Percentiles rank a stretch among this genome's conserved stretches.
phyloP scores from a whole-genome alignment of 2,888 invertebrate species.

The Eudemis profundana region DNA sequence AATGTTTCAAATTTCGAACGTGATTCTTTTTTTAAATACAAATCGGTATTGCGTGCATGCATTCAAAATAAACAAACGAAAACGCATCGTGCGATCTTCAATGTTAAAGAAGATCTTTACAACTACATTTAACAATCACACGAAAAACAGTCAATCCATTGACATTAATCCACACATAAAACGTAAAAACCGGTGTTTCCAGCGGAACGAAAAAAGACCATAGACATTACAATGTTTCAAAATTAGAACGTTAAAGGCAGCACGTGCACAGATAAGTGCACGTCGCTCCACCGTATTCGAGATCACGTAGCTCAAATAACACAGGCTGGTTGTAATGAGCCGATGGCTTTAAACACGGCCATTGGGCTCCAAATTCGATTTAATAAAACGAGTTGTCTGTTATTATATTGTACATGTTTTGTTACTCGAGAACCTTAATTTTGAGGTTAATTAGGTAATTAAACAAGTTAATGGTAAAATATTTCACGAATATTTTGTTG shows the following conservation, averaged over 20 bases:
- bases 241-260: slow-evolving; percentile 41
- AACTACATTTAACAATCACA: slow-evolving; percentile 3
- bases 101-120: slow-evolving; percentile 12
- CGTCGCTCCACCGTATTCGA: slow-evolving; percentile 51
- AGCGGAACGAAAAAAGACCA: slow-evolving; percentile 16
- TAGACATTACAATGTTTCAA: slow-evolving; percentile 25
- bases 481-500: neutral
- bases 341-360: slow-evolving; percentile 31
- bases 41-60: slow-evolving; percentile 57
- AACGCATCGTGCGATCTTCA: slow-evolving; percentile 34
- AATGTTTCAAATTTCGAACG: slow-evolving; percentile 83
- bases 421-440: neutral
- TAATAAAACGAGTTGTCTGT: slow-evolving; percentile 25
- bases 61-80: slow-evolving; percentile 44
- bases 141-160: neutral
- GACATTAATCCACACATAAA: neutral
- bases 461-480: neutral
- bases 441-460: slow-evolving; percentile 2
- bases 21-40: slow-evolving; percentile 55
- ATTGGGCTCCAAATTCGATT: slow-evolving; percentile 42
- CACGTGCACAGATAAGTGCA: slow-evolving; percentile 44
- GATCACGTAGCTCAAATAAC: slow-evolving; percentile 55
- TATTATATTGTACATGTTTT: slow-evolving; percentile 29
- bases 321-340: slow-evolving; percentile 40
- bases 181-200: slow-evolving; percentile 12